Base-by-base conservation (phyloP, 2,797 vertebrate genomes). In the Cygnus olor region DNA sequence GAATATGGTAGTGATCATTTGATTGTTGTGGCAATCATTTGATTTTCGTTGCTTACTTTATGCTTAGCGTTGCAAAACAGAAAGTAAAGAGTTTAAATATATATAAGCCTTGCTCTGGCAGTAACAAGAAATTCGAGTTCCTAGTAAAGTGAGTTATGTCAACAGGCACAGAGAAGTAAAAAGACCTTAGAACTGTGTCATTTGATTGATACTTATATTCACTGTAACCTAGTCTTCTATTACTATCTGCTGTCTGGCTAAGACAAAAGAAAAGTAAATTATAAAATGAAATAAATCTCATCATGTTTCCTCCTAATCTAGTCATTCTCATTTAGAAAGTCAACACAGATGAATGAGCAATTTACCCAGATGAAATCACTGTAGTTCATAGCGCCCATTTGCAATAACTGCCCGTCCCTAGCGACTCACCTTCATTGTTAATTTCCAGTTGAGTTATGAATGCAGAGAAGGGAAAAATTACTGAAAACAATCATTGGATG, bases 301-400 rank as follows among this genome's bases (percentile, higher is more conserved):
- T 30, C 19, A 6, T 19, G n/a, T 93, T 88, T 90, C 63, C 30
- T 86, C n/a, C 73, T 91, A 73, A 88, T 88, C 56, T 73, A 64
- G 77, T 60, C n/a, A 72, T 95, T 93, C 76, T 42, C 51, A 61
- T 85, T 91, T 87, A 40, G 72, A 66, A 85, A 93, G 54, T 78
- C 91, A 93, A 34, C 66, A 70, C 32, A 88, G 66, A 94, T 88
- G 87, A 93, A 94, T 81, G 71, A 91, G 61, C 47, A 88, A 81
- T 90, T 91, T 73, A 66, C 66, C 28, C 40, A 45, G 70, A 77
- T 93, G 63, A 79, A 93, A 91, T 90, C 64, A 54, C 51, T 2
- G 6, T 73, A 76, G 60, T 85, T 95, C 70, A 79, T 64, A 56
- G 77, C 21, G 53, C 78, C 85, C 85, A n/a, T 81, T 76, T 91